Evolutionary conservation across 2,888 invertebrate genomes (phyloP), one percentile per base, ranked within the genome.

Genomic region (Pristionchus mayeri): DNA sequence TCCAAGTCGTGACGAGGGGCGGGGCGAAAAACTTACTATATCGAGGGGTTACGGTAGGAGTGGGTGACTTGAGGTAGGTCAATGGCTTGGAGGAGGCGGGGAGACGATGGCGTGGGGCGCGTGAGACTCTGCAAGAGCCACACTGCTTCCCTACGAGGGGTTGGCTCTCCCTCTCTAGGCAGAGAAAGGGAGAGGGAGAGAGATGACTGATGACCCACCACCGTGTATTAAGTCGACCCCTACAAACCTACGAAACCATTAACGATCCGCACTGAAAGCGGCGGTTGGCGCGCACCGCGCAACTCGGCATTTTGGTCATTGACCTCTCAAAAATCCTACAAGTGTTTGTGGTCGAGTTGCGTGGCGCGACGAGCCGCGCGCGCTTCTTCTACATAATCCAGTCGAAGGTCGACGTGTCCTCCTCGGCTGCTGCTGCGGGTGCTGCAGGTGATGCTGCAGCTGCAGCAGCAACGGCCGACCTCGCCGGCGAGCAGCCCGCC

Each of bases 371-470:
- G 21, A 27, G 40, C 37, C 4, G 34, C 34, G 27, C 27, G 6
- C 63, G 11, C 54, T 63, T 63, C 63, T 63, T 63, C 80, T 80
- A 80, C 40, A 37, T 40, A 30, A 80, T 80, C 80, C 80, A 80
- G n/a, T 21, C 80, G 40, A 80, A 57, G 3, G 80, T 80, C 57
- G 80, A 80, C 52, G 80, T 80, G 80, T 80, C 80, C 21, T 34
- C 21, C 75, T 54, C 27, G 0, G n/a, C 79, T 9, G 21, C 52
- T 18, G 34, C 37, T 0, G 18, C 21, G 2, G 34, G 37, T 18
- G 67, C 67, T 7, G 67, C 67, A n/a, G 34, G 30, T 1, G 60
- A 11, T 2, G 40, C 67, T 6, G 67, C 40, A 6, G 40, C 40
- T 3, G 67, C 60, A 13, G 30, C 60, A 16, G n/a, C 63, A 21